Conservation (phyloP, 1,140 invertebrate species). For the Linepithema humile region DNA sequence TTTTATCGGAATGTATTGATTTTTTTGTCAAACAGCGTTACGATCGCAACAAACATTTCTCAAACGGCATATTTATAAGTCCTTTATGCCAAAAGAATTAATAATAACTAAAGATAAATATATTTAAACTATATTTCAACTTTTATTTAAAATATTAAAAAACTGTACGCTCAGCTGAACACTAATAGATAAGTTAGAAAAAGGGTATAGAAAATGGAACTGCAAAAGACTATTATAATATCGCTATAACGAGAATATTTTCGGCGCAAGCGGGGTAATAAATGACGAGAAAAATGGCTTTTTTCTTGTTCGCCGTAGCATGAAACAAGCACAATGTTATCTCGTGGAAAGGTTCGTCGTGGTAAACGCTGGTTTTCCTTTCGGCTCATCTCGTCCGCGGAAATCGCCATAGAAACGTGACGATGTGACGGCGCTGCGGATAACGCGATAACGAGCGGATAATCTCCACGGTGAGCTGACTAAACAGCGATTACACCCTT, state of each 20-base stretch:
- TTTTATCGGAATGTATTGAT: too few relatives aligned
- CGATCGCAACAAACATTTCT: too few relatives aligned
- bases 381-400: constrained; percentile 39
- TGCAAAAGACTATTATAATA: not conserved
- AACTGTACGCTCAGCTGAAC: not conserved
- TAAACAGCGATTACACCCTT: constrained; percentile 73
- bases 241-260: constrained; percentile 19
- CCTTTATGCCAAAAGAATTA: too few relatives aligned
- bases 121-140: too few relatives aligned
- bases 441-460: constrained; percentile 70
- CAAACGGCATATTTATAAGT: too few relatives aligned
- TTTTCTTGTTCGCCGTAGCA: constrained; percentile 1
- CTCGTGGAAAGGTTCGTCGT: constrained; percentile 7
- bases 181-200: not conserved
- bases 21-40: too few relatives aligned
- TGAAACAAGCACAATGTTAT: constrained; percentile 43
- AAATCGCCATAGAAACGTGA: constrained; percentile 64
- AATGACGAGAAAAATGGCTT: not conserved
- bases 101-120: too few relatives aligned
- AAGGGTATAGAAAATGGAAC: not conserved
- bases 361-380: constrained; percentile 57
- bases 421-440: constrained; percentile 48
- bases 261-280: not conserved
- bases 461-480: constrained; percentile 68
- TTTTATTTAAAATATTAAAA: constrained; percentile 6